Evolutionary conservation across 2,113 vertebrate species (phyloP), one percentile per base, ranked within the genome.

Genomic region (Psilopogon haemacephalus): DNA sequence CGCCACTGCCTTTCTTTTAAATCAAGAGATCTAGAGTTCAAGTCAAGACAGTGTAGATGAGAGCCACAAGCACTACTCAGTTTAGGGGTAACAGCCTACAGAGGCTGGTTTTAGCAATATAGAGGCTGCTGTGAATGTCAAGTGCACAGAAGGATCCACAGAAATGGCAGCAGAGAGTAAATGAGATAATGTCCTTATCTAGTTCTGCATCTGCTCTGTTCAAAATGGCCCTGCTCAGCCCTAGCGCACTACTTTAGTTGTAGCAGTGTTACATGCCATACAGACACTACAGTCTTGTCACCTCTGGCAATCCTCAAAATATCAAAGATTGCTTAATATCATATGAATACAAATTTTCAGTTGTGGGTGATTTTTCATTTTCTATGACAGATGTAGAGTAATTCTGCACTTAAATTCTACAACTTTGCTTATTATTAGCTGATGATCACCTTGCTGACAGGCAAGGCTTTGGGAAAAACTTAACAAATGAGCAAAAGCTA

Each of bases 261-360:
- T 6, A 32, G 42, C 37, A 37, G 37, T 4, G 30, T 18, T 37
- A 37, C 33, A 32, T 15, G 18, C 65, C 5, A 0, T 23, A 33
- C 28, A 40, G n/a, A 32, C 37, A 48, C 40, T 8, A 48, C 35
- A 40, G 20, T 28, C 14, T 14, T 14, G 9, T 60, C 73, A 62
- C 26, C 46, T 74, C 37, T 3, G 7, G n/a, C 48, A 64, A 58
- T 5, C 8, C 8, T 46, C 3, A 12, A 68, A 88, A 80, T 1
- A 24, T 0, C 15, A 33, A 6, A 2, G 2, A 9, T 15, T 35
- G 12, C 11, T 90, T 35, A 15, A 35, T 86, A 33, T 26, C 1
- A 6, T 10, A 11, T 0, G 0, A 4, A 6, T 37, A 24, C 33
- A n/a, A n/a, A 1, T 32, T 50, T 6, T 20, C 37, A 67, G 6